Conservation (phyloP, 2,888 invertebrate species). For the Artemia sinica region DNA sequence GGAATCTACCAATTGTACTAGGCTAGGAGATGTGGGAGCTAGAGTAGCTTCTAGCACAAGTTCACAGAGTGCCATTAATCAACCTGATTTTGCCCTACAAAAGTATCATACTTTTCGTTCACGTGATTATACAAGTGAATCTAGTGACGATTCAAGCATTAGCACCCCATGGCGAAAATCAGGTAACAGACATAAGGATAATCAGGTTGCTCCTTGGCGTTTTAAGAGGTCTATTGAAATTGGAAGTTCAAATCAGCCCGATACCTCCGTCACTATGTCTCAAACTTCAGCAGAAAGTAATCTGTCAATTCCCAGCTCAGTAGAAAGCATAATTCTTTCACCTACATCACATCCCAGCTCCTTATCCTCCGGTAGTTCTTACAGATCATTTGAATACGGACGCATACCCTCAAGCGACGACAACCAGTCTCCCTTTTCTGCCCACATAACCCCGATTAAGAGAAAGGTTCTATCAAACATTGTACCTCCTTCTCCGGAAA, state of each 20-base stretch:
- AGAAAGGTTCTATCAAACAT: not conserved
- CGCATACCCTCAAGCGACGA: not conserved
- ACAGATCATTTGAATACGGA: not conserved
- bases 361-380: not conserved
- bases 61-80: not conserved
- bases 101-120: not conserved
- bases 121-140: not conserved
- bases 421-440: not conserved
- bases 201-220: not conserved
- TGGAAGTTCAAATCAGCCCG: not conserved
- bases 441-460: not conserved
- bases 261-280: not conserved
- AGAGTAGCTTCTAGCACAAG: not conserved
- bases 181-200: not conserved
- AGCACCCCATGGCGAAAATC: not conserved
- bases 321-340: not conserved
- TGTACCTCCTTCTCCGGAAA: not conserved
- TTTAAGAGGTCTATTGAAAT: not conserved
- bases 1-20: not conserved
- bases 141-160: not conserved
- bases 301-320: not conserved
- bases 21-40: not conserved
- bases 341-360: not conserved
- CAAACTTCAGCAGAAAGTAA: not conserved
- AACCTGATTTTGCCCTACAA: not conserved